Base-by-base conservation (phyloP, 2,797 vertebrate species). In the Channa striata region DNA sequence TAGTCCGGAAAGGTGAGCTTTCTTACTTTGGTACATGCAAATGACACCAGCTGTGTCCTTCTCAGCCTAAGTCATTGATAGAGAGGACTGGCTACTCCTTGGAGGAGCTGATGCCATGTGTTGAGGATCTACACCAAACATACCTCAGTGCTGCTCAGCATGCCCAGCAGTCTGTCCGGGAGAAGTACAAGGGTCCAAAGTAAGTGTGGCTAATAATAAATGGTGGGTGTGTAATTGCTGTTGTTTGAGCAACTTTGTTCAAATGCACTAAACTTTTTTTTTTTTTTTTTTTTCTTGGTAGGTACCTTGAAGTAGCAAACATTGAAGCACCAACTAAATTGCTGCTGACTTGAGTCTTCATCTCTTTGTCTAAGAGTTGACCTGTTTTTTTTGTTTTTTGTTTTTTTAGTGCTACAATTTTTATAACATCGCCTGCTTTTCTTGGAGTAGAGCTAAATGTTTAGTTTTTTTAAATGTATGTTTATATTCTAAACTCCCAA, bases 131-230 rank as follows among this genome's bases (percentile, higher is more conserved):
- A 13, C 95, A 99, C 82, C 84, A 88, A 84, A 95, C 89, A 73
- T 96, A 96, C 94, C 93, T 97, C 91, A 89, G 43, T 83, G 96
- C 96, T 43, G 53, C 95, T 53, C 94, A 95, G 68, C 98, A 99
- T n/a, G 93, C 95, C 0, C 98, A 99, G 86, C 98, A 99, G 89
- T 97, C 97, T 3, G 95, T 99, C 78, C 90, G 94, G 62, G 98
- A 99, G 70, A 99, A 99, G 86, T 99, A 99, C 93, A 99, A 98
- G 90, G 89, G 87, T 23, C 44, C 93, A 0, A 99, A 97, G 98
- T 99, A 90, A 95, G 97, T 84, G 0, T 0, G 2, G 1, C 10
- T 4, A 6, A 44, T 25, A 3, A 16, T n/a, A n/a, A n/a, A n/a
- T n/a, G n/a, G n/a, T n/a, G n/a, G n/a, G n/a, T n/a, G n/a, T n/a